Conservation (phyloP, 1,140 invertebrate species). For the Physella acuta region DNA sequence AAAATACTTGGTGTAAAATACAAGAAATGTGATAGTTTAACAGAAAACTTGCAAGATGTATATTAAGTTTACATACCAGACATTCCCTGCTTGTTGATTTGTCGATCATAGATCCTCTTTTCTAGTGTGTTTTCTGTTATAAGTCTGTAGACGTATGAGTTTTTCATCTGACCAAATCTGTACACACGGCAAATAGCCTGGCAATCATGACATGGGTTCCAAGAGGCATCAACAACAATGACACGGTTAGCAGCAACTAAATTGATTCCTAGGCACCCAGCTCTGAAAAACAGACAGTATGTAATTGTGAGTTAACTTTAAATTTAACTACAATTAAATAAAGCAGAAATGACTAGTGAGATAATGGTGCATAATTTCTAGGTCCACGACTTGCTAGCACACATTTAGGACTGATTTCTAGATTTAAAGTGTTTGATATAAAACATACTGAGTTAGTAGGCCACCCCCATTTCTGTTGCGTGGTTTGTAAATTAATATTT, state of each 20-base stretch:
- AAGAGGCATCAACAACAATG: conserved; percentile 96
- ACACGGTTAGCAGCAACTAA: conserved; percentile 92
- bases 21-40: background rate
- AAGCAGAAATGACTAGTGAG: no score
- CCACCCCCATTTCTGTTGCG: no score
- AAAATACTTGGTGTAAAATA: background rate
- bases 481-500: no score
- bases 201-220: conserved; percentile 99
- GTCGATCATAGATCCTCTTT: conserved; percentile 96
- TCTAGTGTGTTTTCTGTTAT: conserved; percentile 96
- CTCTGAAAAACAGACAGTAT: conserved; percentile 70
- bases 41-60: background rate
- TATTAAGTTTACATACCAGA: conserved; percentile 62
- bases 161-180: conserved; percentile 92
- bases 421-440: no score
- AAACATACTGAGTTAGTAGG: no score
- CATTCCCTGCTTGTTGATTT: conserved; percentile 95
- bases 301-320: no score
- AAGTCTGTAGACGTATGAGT: conserved; percentile 92
- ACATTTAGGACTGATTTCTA: no score
- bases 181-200: conserved; percentile 98
- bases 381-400: no score
- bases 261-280: conserved; percentile 96
- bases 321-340: no score
- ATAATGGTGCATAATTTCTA: no score